These are phyloP conservation scores for Pristionchus mayeri DNA, from an alignment of 2,888 invertebrate species.

Conservation along the genomic window DNA sequence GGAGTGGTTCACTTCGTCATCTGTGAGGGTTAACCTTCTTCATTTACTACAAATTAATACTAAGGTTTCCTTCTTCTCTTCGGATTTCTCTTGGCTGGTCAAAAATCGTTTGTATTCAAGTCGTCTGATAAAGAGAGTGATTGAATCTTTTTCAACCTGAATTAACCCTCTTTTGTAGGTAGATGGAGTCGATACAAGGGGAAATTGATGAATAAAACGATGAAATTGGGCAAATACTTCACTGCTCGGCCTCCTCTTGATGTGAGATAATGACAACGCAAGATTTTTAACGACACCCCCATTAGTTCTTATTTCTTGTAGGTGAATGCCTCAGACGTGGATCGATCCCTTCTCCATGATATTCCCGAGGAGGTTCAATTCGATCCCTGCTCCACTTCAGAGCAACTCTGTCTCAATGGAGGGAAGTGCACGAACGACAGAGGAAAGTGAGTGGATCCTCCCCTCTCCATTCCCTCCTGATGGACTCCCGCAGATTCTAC, in stretches of 20 bases:
- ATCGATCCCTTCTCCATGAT: background rate
- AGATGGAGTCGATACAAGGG: constrained; percentile 31
- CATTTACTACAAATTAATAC: background rate
- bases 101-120: background rate
- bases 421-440: constrained; percentile 16
- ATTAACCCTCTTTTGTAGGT: background rate
- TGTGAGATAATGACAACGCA: background rate
- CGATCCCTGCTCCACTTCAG: constrained; percentile 33
- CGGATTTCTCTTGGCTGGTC: background rate
- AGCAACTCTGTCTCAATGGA: constrained; percentile 25
- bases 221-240: constrained; percentile 8
- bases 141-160: background rate
- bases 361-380: constrained; percentile 40
- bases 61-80: background rate
- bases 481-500: background rate
- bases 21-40: background rate
- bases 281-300: background rate
- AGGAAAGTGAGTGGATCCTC: constrained; percentile 18
- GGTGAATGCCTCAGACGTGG: background rate
- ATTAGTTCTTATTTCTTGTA: background rate
- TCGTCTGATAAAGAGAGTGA: background rate
- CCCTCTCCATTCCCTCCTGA: background rate
- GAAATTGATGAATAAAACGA: background rate
- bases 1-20: constrained; percentile 4
- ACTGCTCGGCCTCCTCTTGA: background rate